Evolutionary conservation across 35 echinoderm and acorn worm species (phyloP).

Genomic region (Stichopus chloronotus): DNA sequence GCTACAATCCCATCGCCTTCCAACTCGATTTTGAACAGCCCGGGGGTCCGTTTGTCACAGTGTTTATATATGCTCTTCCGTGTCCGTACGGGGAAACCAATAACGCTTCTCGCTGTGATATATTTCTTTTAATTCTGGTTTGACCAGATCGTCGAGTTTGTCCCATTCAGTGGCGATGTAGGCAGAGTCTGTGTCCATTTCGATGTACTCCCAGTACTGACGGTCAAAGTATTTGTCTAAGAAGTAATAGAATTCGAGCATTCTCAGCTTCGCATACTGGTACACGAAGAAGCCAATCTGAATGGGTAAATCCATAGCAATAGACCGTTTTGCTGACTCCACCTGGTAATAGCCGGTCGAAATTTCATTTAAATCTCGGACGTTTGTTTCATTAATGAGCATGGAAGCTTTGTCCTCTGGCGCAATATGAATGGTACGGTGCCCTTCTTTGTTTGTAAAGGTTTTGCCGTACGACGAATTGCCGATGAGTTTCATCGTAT

Average conservation of each 20-base stretch:
- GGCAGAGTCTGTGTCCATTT: too few relatives aligned
- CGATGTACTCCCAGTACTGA: too few relatives aligned
- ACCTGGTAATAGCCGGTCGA: too few relatives aligned
- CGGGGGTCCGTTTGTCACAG: constrained; percentile 39
- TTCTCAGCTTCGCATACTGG: too few relatives aligned
- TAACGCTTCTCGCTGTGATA: too few relatives aligned
- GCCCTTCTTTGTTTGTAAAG: constrained; percentile 41
- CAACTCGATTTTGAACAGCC: constrained; percentile 59
- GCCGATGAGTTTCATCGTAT: constrained; percentile 57
- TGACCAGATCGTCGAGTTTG: background rate
- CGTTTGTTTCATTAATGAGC: too few relatives aligned
- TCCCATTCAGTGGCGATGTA: constrained; percentile 28
- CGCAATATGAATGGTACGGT: too few relatives aligned
- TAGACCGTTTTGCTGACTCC: constrained; percentile 18
- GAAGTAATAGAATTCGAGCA: constrained; percentile 30
- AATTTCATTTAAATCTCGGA: too few relatives aligned
- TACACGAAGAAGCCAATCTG: too few relatives aligned
- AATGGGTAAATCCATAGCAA: constrained; percentile 23
- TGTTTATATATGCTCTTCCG: constrained; percentile 29
- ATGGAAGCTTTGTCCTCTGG: too few relatives aligned
- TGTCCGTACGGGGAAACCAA: constrained; percentile 51
- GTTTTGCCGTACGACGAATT: constrained; percentile 73
- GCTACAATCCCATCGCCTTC: constrained; percentile 55
- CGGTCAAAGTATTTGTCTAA: too few relatives aligned
- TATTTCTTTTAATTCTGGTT: too few relatives aligned